A percentile compares a stretch with the other conserved stretches of the same genome.
Conservation (phyloP, 2,888 invertebrate species). For the Cataglyphis livida region DNA sequence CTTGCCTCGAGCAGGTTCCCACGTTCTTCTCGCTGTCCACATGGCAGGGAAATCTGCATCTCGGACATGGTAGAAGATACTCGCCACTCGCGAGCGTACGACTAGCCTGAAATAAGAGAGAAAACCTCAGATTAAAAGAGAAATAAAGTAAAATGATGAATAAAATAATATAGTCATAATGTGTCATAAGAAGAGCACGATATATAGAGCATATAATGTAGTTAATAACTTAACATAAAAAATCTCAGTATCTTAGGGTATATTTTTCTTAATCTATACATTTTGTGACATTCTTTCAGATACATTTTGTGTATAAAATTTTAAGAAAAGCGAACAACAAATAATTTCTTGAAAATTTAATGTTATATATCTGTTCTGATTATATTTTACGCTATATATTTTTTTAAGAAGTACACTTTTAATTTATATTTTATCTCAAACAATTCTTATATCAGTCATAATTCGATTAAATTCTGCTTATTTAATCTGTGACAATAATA, state of each 20-base stretch:
- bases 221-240: background rate
- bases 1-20: conserved; percentile 82
- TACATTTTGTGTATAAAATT: too few relatives aligned
- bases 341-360: background rate
- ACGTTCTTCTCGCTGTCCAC: conserved; percentile 81
- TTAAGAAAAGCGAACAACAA: too few relatives aligned
- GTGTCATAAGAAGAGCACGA: background rate
- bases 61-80: conserved; percentile 82
- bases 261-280: background rate
- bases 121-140: background rate
- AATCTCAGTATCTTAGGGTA: background rate
- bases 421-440: too few relatives aligned
- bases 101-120: conserved; percentile 80
- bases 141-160: background rate
- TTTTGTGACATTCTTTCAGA: background rate
- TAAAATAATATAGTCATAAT: background rate
- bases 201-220: background rate
- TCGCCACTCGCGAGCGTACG: conserved; percentile 82
- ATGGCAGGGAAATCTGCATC: conserved; percentile 82
- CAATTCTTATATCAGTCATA: too few relatives aligned
- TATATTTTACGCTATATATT: too few relatives aligned
- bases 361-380: too few relatives aligned
- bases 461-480: too few relatives aligned
- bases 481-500: too few relatives aligned
- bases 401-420: too few relatives aligned